These are phyloP conservation scores for Phlogophora meticulosa DNA, from an alignment of 2,888 invertebrate genomes.

Conservation along the genomic window DNA sequence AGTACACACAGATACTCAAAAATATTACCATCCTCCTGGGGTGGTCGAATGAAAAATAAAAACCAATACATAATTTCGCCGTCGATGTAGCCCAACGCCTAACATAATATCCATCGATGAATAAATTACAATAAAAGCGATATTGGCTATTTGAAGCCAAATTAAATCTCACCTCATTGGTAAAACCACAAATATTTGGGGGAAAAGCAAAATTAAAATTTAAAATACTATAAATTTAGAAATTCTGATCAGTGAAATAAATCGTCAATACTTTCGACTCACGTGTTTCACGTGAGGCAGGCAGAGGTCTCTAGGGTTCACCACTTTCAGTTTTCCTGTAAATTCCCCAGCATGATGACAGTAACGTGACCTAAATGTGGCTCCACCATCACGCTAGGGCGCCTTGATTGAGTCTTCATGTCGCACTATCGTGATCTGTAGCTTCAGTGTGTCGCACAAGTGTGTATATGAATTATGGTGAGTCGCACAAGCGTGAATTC, in stretches of 20 bases:
- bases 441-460: too few species aligned
- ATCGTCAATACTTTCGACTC: slow-evolving; percentile 62
- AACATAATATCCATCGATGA: slow-evolving; percentile 2
- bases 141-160: slow-evolving; percentile 27
- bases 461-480: too few species aligned
- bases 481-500: too few species aligned
- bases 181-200: slow-evolving; percentile 43
- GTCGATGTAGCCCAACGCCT: slow-evolving; percentile 2
- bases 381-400: too few species aligned
- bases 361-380: background rate
- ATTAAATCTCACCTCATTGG: slow-evolving; percentile 44
- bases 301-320: slow-evolving; percentile 47
- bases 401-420: too few species aligned
- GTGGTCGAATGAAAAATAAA: too few species aligned
- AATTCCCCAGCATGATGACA: background rate
- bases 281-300: slow-evolving; percentile 68
- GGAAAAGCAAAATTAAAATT: slow-evolving; percentile 57
- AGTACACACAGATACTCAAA: too few species aligned
- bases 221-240: slow-evolving; percentile 54
- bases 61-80: too few species aligned
- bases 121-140: slow-evolving; percentile 3
- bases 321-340: slow-evolving; percentile 9
- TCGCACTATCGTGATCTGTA: too few species aligned
- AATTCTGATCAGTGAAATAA: slow-evolving; percentile 50
- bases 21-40: too few species aligned